phyloP scores from a whole-genome alignment of 1,140 invertebrate species.

The Drosophila funebris region DNA sequence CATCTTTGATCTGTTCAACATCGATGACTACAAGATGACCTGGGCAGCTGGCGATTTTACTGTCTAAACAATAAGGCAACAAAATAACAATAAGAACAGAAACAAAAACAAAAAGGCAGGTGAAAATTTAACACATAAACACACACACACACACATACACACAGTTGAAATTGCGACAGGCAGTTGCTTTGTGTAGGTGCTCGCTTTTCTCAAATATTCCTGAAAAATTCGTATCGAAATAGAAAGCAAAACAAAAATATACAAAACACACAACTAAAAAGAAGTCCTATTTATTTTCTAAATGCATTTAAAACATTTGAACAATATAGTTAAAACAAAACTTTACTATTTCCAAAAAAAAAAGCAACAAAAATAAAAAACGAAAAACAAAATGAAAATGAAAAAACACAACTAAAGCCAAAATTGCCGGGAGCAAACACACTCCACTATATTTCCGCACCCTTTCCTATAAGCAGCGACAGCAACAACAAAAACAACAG shows the following conservation, averaged over 20 bases:
- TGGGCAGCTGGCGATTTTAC: conserved; percentile 82
- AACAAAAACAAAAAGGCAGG: background rate
- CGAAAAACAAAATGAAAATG: conserved; percentile 30
- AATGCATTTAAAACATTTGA: conserved; percentile 81
- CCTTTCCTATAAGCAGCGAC: conserved; percentile 67
- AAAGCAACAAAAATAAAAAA: conserved; percentile 27
- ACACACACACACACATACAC: conserved; percentile 22
- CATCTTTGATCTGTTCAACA: conserved; percentile 82
- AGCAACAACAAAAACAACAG: conserved; percentile 48
- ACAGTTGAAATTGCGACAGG: conserved; percentile 13
- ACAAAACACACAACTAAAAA: conserved; percentile 35
- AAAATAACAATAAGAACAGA: no score
- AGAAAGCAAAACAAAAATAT: conserved; percentile 36
- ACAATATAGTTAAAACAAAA: conserved; percentile 59
- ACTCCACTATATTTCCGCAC: conserved; percentile 64
- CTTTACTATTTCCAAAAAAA: conserved; percentile 75
- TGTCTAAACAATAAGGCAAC: conserved; percentile 49
- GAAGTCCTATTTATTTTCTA: conserved; percentile 80
- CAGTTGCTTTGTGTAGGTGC: conserved; percentile 49
- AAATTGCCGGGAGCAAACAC: conserved; percentile 72
- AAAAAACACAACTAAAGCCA: conserved; percentile 57
- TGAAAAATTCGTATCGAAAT: conserved; percentile 63
- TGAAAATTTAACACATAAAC: conserved; percentile 13
- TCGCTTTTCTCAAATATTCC: conserved; percentile 71
- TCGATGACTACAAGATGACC: conserved; percentile 83